Percentiles rank a stretch among this genome's conserved stretches.
These are phyloP conservation scores for Indri indri DNA, from an alignment of 2,113 vertebrate genomes.

Conservation along the genomic window DNA sequence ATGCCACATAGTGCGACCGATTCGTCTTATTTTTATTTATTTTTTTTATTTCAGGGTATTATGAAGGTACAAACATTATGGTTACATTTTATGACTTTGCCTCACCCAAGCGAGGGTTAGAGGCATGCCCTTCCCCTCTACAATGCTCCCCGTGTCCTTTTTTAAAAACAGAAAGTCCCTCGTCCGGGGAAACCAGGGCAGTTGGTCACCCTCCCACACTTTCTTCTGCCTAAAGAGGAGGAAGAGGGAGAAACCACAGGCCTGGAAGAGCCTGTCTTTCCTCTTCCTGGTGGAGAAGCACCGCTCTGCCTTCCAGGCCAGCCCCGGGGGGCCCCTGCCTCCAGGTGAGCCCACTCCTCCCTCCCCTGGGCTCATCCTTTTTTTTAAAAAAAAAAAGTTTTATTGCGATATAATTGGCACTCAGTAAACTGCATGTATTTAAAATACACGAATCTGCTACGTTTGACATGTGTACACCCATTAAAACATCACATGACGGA, in stretches of 20 bases:
- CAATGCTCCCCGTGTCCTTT: too few relatives aligned
- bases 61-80: too few relatives aligned
- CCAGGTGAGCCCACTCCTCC: background rate
- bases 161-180: background rate
- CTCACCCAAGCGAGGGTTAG: too few relatives aligned
- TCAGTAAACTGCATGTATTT: background rate
- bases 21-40: too few relatives aligned
- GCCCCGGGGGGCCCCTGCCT: background rate
- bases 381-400: background rate
- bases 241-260: background rate
- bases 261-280: background rate
- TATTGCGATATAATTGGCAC: background rate
- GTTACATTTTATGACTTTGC: too few relatives aligned
- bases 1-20: background rate
- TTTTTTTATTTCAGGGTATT: too few relatives aligned
- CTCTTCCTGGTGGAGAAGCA: background rate
- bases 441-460: background rate
- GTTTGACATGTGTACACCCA: background rate
- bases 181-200: background rate
- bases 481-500: background rate
- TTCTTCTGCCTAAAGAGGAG: background rate
- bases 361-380: background rate
- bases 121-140: too few relatives aligned
- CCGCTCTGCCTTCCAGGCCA: background rate
- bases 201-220: background rate